Evolutionary conservation across 2,888 invertebrate species (phyloP), one percentile per base, ranked within the genome.

Genomic region (Melinaea marsaeus): DNA sequence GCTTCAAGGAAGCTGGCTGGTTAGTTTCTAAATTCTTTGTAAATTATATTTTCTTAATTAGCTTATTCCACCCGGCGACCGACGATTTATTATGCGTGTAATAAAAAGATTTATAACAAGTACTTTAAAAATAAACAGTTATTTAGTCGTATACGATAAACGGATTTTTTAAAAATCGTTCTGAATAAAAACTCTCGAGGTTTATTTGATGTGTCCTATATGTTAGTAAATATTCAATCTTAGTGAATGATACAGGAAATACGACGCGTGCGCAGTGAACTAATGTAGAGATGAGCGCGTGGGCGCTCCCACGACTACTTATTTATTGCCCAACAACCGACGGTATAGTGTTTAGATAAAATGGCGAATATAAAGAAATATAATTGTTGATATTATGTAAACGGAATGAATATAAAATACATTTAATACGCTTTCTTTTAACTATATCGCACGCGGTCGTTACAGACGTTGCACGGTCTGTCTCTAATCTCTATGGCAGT

Each of bases 21-120:
- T 83, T 84, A 88, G 87, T 90, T 90, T 90, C 90, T 90, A 90
- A 89, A 90, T 90, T 90, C 90, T 90, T 87, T 84, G 87, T 89
- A 86, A 88, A 85, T 88, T 88, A 88, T 87, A 87, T 89, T 88
- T 83, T 81, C 86, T 88, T 88, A 90, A 90, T 90, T 89, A 86
- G 84, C 86, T 84, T 86, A 80, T 84, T 85, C 87, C 82, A 83
- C 85, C 88, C 87, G 83, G 83, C 83, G 85, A 89, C 88, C 88
- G 86, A 86, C 84, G 87, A 86, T 87, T 83, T 79, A 80, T 84
- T 83, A 83, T 80, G 83, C 84, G 84, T 84, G 51, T 57, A 51
- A 57, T 35, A 4, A 42, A 51, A 51, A 51, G 22, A 32, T 32
- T 51, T 32, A 22, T 51, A 22, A 22, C 32, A 51, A 51, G 22